Conservation (phyloP, 2,888 invertebrate species). For the Tholera decimalis region DNA sequence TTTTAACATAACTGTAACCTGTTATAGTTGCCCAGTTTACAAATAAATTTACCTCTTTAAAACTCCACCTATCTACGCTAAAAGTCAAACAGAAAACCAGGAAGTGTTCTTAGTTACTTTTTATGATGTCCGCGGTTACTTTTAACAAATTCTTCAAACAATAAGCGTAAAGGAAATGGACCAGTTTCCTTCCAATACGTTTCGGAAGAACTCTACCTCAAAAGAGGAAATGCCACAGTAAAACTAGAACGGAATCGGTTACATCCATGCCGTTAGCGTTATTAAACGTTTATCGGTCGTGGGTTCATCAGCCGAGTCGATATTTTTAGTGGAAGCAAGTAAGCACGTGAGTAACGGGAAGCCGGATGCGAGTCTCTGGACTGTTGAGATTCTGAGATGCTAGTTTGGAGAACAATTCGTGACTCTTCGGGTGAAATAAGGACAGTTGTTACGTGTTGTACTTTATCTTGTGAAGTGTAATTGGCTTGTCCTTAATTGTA, state of each 20-base stretch:
- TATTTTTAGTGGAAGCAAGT: slow-evolving; percentile 77
- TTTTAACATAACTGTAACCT: too few species aligned
- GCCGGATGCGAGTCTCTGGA: slow-evolving; percentile 67
- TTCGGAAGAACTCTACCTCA: slow-evolving; percentile 20
- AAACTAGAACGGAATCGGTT: slow-evolving; percentile 60
- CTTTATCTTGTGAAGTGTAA: not conserved
- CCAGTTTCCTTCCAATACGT: slow-evolving; percentile 17
- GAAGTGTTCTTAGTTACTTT: not conserved
- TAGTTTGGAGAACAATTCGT: slow-evolving; percentile 46
- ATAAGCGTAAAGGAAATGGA: not conserved
- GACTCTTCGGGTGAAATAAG: not conserved
- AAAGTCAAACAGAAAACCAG: not conserved
- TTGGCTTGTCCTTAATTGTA: not conserved
- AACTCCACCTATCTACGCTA: too few species aligned
- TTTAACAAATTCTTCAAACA: not conserved
- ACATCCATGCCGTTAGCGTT: slow-evolving; percentile 41
- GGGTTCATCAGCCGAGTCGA: slow-evolving; percentile 71
- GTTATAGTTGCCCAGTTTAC: too few species aligned
- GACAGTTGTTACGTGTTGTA: not conserved
- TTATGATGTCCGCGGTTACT: not conserved
- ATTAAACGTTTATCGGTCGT: slow-evolving; percentile 60
- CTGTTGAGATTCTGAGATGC: slow-evolving; percentile 23
- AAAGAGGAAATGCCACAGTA: slow-evolving; percentile 32
- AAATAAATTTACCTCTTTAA: not conserved
- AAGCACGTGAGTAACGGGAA: slow-evolving; percentile 74